Evolutionary conservation across 2,797 vertebrate genomes (phyloP).

Genomic region (Semotilus atromaculatus): DNA sequence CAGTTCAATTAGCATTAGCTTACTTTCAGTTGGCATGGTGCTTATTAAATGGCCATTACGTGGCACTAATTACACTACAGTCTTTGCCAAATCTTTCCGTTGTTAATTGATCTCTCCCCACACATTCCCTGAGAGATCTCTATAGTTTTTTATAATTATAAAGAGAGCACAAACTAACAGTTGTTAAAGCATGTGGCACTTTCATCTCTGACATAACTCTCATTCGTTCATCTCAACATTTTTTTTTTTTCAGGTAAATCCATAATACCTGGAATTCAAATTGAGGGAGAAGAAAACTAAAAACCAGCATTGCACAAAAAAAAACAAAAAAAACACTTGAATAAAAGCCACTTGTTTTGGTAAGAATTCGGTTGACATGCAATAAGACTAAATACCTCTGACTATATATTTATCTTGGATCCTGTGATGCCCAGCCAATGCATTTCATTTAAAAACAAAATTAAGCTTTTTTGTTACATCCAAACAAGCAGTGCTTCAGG

Average conservation of each 20-base stretch:
- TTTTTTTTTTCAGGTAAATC: not conserved
- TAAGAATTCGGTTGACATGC: constrained; percentile 65
- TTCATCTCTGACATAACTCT: constrained; percentile 2
- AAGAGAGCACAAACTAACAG: not conserved
- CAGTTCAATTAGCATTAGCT: not conserved
- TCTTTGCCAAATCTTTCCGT: not conserved
- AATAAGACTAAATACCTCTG: constrained; percentile 58
- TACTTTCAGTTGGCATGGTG: not conserved
- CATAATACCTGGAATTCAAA: constrained; percentile 9
- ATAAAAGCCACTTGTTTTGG: constrained; percentile 55
- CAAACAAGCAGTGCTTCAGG: not conserved
- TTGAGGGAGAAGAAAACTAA: not conserved
- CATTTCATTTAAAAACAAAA: constrained; percentile 63
- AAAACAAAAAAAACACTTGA: constrained; percentile 2
- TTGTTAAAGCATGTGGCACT: not conserved
- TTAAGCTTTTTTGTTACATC: constrained; percentile 14
- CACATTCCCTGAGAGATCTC: constrained; percentile 1
- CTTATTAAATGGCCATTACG: constrained; percentile 2
- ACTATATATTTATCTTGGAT: constrained; percentile 66
- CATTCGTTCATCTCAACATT: constrained; percentile 4
- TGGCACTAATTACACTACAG: not conserved
- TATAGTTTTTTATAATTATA: not conserved
- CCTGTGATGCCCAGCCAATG: constrained; percentile 63
- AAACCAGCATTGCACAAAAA: not conserved
- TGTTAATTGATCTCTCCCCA: constrained; percentile 9